Percentiles rank a stretch among this genome's conserved stretches.
phyloP scores from a whole-genome alignment of 1,140 invertebrate species.

The Zaprionus taronus region DNA sequence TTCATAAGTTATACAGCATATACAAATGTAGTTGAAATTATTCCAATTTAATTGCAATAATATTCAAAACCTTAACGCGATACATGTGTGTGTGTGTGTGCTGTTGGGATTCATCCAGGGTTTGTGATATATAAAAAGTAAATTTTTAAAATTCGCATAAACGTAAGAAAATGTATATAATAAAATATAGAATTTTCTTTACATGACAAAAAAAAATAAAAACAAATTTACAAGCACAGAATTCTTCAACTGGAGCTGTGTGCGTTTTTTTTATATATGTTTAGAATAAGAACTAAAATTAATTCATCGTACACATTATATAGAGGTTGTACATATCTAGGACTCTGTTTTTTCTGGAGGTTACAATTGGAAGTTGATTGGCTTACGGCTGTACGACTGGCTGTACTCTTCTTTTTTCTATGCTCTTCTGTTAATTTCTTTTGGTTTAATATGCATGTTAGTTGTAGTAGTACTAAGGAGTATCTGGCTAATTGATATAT shows the following conservation, averaged over 20 bases:
- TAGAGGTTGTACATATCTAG: conserved; percentile 10
- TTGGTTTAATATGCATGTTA: conserved; percentile 34
- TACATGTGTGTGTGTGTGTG: conserved; percentile 41
- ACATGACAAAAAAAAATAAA: not conserved
- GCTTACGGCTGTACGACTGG: conserved; percentile 1
- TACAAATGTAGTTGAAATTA: conserved; percentile 73
- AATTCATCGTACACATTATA: not conserved
- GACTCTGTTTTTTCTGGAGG: conserved; percentile 24
- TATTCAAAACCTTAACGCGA: conserved; percentile 57
- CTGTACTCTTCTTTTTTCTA: not conserved
- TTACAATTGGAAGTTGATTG: conserved; percentile 36
- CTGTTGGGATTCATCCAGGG: conserved; percentile 4
- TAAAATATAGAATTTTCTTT: not conserved
- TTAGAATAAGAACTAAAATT: not conserved
- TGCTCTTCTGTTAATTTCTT: conserved; percentile 2
- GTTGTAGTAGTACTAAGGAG: conserved; percentile 20
- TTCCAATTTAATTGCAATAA: conserved; percentile 82
- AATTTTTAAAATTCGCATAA: conserved; percentile 58
- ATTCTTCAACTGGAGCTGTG: conserved; percentile 5
- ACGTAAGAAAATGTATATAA: conserved; percentile 18
- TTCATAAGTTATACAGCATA: conserved; percentile 65
- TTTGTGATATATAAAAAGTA: conserved; percentile 37
- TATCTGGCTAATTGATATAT: conserved; percentile 59
- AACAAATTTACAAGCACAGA: conserved; percentile 4
- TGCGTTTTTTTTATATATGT: not conserved